Conservation (phyloP, 2,113 vertebrate species). For the Mesoclemmys tuberculata region DNA sequence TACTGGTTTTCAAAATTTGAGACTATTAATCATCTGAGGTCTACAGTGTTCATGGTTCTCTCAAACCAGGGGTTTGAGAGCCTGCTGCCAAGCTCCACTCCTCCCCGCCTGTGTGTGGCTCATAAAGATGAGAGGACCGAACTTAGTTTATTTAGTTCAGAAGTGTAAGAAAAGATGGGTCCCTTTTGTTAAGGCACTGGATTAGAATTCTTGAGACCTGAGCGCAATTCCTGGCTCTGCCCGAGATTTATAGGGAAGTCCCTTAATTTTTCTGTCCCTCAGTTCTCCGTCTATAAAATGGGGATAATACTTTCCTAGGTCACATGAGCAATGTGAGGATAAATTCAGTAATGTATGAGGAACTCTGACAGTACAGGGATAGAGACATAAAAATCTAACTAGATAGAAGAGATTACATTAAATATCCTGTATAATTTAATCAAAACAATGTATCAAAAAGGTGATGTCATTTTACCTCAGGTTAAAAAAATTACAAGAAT, state of each 20-base stretch:
- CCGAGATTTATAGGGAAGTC: not conserved
- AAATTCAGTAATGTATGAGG: not conserved
- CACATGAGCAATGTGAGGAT: not conserved
- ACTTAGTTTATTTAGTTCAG: not conserved
- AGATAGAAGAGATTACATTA: not conserved
- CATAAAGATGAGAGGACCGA: not conserved
- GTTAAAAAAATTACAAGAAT: not conserved
- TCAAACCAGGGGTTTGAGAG: not conserved
- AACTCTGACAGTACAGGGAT: accelerated
- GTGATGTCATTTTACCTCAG: not conserved
- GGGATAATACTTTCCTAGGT: not conserved
- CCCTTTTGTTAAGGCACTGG: not conserved
- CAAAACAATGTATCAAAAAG: not conserved
- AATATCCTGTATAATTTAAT: not conserved
- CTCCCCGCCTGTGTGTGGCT: not conserved
- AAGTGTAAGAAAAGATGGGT: not conserved
- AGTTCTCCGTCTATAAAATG: not conserved
- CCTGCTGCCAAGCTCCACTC: not conserved
- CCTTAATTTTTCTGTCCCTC: not conserved
- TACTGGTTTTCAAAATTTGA: not conserved
- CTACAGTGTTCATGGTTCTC: not conserved
- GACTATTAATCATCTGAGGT: not conserved
- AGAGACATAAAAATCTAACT: not conserved
- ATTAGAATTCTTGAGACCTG: not conserved
- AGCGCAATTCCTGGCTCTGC: not conserved